Conservation (phyloP, 2,888 invertebrate genomes). For the Nasonovia ribisnigri region DNA sequence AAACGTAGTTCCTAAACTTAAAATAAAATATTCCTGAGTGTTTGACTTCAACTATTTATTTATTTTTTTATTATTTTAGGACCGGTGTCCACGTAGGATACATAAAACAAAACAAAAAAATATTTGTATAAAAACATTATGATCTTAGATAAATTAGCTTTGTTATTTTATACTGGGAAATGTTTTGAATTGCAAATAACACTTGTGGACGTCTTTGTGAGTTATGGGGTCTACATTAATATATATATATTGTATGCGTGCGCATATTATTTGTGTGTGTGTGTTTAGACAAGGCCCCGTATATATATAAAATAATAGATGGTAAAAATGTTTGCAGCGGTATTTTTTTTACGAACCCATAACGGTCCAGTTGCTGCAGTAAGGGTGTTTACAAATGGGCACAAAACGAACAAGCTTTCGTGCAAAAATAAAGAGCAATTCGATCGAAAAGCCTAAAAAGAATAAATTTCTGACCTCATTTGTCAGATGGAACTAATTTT, state of each 20-base stretch:
- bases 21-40: too few species aligned
- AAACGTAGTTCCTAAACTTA: neutral
- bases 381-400: constrained; percentile 39
- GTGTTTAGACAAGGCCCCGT: neutral
- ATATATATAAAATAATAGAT: neutral
- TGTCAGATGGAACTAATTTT: constrained; percentile 7
- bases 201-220: constrained; percentile 42
- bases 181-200: constrained; percentile 48
- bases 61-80: neutral
- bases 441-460: neutral
- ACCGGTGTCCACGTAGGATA: neutral
- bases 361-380: constrained; percentile 47
- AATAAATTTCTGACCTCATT: neutral
- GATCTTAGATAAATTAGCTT: constrained; percentile 29
- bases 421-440: constrained; percentile 26
- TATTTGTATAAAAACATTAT: neutral
- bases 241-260: neutral
- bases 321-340: constrained; percentile 50
- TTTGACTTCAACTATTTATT: neutral
- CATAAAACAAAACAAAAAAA: neutral
- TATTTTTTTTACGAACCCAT: constrained; percentile 28
- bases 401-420: constrained; percentile 44
- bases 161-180: neutral
- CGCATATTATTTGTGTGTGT: neutral
- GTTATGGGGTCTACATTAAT: constrained; percentile 10